Base-by-base conservation (phyloP, 2,888 invertebrate species). In the Deladenus siricidicola region DNA sequence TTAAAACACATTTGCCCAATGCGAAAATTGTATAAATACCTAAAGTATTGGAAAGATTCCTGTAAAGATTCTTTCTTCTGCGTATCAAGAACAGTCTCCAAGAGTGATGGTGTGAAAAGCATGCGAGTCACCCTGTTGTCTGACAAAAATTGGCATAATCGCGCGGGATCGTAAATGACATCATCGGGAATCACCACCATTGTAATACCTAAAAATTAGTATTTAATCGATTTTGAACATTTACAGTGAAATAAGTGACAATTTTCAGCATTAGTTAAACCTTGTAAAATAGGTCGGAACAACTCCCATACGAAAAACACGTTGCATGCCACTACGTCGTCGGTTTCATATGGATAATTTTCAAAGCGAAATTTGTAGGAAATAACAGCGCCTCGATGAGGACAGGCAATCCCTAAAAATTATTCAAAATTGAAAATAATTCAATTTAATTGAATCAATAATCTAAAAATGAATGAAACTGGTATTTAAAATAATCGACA, bases 231-330 rank as follows among this genome's bases (percentile, higher is more conserved):
- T n/a, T n/a, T n/a, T n/a, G n/a, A n/a, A n/a, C n/a, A n/a, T n/a
- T n/a, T n/a, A n/a, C n/a, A n/a, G n/a, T n/a, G n/a, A n/a, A n/a
- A n/a, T n/a, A n/a, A n/a, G n/a, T n/a, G n/a, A n/a, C 14, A 34
- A 34, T 34, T 34, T 10, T 10, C 24, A 21, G 48, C 59, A 29
- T 43, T 43, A 26, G 34, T 26, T 49, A 23, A 65, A 78, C 80
- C 81, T 74, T 79, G 79, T 1, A 80, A 62, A 3, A 81, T 70
- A 47, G 81, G 81, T 57, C 81, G 62, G 21, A 81, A 67, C 72
- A 81, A 71, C 69, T 81, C 81, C 81, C 81, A 81, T 1, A 80
- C 79, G 68, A 81, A 81, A 74, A 81, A 81, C 10, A 81, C 79
- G 67, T 81, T 81, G 61, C 78, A 79, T 3, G 62, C 60, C 56